Evolutionary conservation across 2,888 invertebrate species (phyloP).

Genomic region (Mesoligia furuncula): DNA sequence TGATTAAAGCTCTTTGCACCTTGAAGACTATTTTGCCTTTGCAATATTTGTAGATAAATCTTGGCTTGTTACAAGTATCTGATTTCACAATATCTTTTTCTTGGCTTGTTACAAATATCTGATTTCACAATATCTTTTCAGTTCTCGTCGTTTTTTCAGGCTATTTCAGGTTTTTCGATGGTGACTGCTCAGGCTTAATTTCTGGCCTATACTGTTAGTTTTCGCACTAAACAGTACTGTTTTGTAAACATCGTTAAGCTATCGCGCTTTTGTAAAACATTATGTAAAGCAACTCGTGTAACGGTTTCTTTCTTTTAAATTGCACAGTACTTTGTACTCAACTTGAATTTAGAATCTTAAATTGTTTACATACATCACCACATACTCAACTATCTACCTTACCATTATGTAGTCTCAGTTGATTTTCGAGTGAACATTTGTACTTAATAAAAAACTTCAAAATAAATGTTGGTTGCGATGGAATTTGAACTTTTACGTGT

Average conservation of each 20-base stretch:
- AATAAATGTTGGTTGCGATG: not conserved
- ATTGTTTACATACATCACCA: not conserved
- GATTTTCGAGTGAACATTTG: not conserved
- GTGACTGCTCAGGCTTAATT: not conserved
- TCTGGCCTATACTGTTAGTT: conserved; percentile 17
- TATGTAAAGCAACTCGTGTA: conserved; percentile 26
- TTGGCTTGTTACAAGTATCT: not conserved
- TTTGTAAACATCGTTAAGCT: conserved; percentile 37
- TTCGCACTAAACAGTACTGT: conserved; percentile 9
- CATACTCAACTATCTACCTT: not conserved
- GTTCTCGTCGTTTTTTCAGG: not conserved
- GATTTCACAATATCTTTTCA: not conserved
- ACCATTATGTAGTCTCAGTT: not conserved
- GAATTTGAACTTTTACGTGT: not conserved
- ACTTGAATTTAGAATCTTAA: not conserved
- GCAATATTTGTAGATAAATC: not conserved
- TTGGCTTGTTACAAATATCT: not conserved
- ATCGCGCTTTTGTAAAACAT: conserved; percentile 37
- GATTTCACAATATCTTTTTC: not conserved
- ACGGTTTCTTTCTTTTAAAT: not conserved
- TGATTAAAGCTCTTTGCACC: not conserved
- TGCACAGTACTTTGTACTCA: not conserved
- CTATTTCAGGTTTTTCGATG: not conserved
- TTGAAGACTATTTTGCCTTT: not conserved
- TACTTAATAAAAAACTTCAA: too few species aligned